Evolutionary conservation across 2,888 invertebrate species (phyloP).

Genomic region (Disparrhopalites patrizii): DNA sequence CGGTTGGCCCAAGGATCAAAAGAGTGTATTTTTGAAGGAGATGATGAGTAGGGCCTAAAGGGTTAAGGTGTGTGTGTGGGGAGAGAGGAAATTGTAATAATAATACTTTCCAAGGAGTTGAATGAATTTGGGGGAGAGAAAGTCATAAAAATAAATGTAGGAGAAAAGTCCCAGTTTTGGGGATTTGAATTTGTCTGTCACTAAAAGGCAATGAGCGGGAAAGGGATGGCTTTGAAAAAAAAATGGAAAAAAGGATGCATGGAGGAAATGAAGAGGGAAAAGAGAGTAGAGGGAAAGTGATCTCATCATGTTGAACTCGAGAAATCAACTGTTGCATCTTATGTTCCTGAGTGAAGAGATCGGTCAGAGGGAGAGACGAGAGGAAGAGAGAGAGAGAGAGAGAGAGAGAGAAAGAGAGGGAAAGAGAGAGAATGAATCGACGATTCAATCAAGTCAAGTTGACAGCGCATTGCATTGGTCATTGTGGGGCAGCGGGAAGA

Average conservation of each 20-base stretch:
- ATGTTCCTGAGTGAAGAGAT: slow-evolving; percentile 11
- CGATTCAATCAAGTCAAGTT: slow-evolving; percentile 36
- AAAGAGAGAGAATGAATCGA: slow-evolving; percentile 19
- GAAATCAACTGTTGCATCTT: slow-evolving; percentile 26
- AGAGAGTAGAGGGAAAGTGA: slow-evolving; percentile 10
- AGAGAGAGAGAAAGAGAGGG: background rate
- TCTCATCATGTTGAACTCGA: slow-evolving; percentile 17
- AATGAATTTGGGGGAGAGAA: no score
- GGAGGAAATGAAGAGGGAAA: no score
- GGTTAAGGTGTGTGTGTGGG: no score
- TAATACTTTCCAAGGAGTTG: no score
- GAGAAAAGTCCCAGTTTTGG: slow-evolving; percentile 3
- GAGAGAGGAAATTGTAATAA: no score
- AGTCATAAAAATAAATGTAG: no score
- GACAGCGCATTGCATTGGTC: slow-evolving; percentile 28
- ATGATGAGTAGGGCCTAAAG: no score
- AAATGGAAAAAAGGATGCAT: background rate
- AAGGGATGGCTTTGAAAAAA: background rate
- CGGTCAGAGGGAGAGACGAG: slow-evolving; percentile 13
- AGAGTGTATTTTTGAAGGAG: no score
- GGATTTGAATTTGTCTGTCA: no score
- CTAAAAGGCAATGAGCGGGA: no score
- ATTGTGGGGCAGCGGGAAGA: slow-evolving; percentile 27
- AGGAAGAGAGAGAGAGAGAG: no score
- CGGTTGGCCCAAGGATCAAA: no score